phyloP scores from a whole-genome alignment of 2,113 vertebrate genomes.

The Dasypus novemcinctus region DNA sequence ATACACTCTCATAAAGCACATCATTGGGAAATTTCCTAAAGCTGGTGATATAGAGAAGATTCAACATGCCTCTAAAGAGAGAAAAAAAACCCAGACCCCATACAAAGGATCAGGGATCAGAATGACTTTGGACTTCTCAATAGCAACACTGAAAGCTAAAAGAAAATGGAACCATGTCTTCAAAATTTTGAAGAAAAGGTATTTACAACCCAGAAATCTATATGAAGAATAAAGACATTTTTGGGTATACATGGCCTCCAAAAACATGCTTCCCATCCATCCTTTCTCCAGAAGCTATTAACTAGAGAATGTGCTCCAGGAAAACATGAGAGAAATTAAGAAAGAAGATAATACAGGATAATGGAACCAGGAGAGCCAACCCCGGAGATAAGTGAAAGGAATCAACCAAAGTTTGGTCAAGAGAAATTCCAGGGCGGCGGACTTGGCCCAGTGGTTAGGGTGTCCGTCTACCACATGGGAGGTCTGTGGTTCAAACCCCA shows the following conservation, averaged over 20 bases:
- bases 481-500: no score
- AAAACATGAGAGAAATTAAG: not conserved
- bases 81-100: not conserved
- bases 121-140: not conserved
- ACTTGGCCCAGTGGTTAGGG: no score
- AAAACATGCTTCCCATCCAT: not conserved
- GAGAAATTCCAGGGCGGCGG: not conserved
- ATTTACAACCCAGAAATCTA: not conserved
- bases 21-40: not conserved
- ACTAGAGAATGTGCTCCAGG: not conserved
- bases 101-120: not conserved
- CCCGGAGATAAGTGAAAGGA: not conserved
- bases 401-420: not conserved
- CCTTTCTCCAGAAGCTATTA: not conserved
- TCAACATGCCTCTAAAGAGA: not conserved
- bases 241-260: not conserved
- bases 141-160: not conserved
- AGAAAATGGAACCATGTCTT: not conserved
- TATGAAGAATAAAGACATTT: not conserved
- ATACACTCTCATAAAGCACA: not conserved
- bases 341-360: not conserved
- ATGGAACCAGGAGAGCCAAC: no score
- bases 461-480: no score
- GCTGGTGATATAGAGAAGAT: not conserved
- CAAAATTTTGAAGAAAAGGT: not conserved